phyloP scores from a whole-genome alignment of 2,797 vertebrate genomes.

The Alcedo quadribrachys region DNA sequence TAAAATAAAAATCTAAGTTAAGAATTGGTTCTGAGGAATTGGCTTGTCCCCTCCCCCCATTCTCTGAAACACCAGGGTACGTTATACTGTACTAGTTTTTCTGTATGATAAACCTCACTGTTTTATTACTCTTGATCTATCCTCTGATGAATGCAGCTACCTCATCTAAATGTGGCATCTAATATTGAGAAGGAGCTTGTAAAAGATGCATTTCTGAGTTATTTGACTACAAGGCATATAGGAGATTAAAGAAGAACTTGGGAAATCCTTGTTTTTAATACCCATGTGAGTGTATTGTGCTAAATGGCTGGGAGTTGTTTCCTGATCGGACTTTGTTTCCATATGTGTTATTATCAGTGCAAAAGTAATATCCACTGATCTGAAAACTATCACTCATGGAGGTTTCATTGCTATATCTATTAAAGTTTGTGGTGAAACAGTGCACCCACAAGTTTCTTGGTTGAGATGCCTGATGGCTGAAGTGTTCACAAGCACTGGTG shows the following conservation, averaged over 20 bases:
- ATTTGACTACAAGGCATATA: neutral
- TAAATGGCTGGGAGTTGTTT: neutral
- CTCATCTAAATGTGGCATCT: neutral
- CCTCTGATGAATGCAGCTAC: no score
- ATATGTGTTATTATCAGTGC: neutral
- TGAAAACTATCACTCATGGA: neutral
- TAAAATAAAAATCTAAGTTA: neutral
- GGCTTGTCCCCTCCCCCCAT: neutral
- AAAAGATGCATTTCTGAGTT: neutral
- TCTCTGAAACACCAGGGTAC: neutral
- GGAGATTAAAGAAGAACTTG: neutral
- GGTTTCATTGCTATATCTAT: neutral
- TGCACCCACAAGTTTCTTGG: neutral
- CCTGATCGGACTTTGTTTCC: neutral
- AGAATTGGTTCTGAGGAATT: neutral
- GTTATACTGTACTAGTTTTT: neutral
- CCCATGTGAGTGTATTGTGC: neutral
- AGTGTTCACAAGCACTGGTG: fast-evolving
- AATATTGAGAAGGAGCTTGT: neutral
- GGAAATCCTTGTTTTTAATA: neutral
- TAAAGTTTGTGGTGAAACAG: neutral
- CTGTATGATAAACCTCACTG: neutral
- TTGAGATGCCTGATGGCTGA: fast-evolving
- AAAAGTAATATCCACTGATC: neutral
- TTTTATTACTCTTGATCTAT: neutral